Evolutionary conservation across 2,888 invertebrate genomes (phyloP).

Genomic region (Drosophila ochracea): DNA sequence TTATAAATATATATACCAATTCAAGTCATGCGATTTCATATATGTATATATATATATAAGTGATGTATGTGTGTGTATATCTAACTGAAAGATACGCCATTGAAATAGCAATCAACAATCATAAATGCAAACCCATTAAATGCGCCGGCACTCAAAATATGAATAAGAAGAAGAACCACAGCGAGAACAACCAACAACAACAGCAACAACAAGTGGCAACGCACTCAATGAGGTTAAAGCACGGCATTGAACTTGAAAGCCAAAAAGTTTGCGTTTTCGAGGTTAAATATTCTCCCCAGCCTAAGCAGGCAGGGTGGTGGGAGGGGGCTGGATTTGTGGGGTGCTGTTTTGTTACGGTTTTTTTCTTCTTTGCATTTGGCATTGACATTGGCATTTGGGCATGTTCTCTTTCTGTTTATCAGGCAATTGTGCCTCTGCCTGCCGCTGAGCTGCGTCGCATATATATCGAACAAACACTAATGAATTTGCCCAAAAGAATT

Average conservation of each 20-base stretch:
- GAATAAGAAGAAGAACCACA: conserved; percentile 21
- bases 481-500: conserved; percentile 58
- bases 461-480: conserved; percentile 53
- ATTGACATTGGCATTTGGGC: conserved; percentile 52
- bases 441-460: conserved; percentile 50
- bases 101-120: conserved; percentile 31
- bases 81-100: conserved; percentile 21
- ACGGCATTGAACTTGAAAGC: conserved; percentile 73
- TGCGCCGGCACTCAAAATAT: conserved; percentile 55
- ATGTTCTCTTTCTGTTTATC: conserved; percentile 45
- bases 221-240: conserved; percentile 68
- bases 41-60: too few species aligned
- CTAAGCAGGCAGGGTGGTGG: not conserved
- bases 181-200: conserved; percentile 15
- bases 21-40: not conserved
- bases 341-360: not conserved
- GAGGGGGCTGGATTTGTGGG: not conserved
- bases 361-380: conserved; percentile 17
- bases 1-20: not conserved
- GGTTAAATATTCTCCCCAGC: conserved; percentile 50
- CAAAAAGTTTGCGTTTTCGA: conserved; percentile 70
- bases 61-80: not conserved
- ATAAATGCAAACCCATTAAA: conserved; percentile 55
- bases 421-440: conserved; percentile 58
- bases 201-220: conserved; percentile 49